Evolutionary conservation across 2,113 vertebrate genomes (phyloP).

Genomic region (Accipiter cooperii): DNA sequence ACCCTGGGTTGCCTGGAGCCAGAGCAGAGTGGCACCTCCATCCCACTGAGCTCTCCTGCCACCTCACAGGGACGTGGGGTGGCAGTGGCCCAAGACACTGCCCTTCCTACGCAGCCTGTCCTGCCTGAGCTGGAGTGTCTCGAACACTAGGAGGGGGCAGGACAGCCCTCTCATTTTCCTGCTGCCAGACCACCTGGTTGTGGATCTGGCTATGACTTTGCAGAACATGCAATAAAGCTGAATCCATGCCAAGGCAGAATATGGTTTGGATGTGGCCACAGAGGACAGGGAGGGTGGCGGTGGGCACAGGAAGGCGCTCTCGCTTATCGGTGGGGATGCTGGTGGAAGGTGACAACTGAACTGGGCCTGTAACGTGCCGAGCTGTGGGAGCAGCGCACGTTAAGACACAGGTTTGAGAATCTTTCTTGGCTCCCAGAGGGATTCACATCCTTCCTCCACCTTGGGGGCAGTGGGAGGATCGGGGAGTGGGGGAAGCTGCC

Average conservation of each 20-base stretch:
- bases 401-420: neutral
- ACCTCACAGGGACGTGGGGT: fast-evolving
- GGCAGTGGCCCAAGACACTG: neutral
- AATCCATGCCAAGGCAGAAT: neutral
- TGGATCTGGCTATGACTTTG: neutral
- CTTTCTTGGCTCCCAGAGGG: neutral
- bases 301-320: neutral
- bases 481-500: neutral
- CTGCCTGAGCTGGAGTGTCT: neutral
- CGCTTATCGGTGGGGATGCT: neutral
- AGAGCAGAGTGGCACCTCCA: neutral
- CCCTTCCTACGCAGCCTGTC: neutral
- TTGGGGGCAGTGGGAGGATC: fast-evolving
- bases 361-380: fast-evolving
- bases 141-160: fast-evolving
- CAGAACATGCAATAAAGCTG: constrained; percentile 24
- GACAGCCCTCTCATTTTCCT: neutral
- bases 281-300: neutral
- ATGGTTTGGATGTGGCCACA: neutral
- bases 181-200: neutral
- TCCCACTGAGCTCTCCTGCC: neutral
- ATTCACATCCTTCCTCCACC: neutral
- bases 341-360: neutral
- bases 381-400: fast-evolving
- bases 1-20: neutral